Evolutionary conservation across 2,888 invertebrate species (phyloP), one percentile per base, ranked within the genome.

Genomic region (Aricia artaxerxes): DNA sequence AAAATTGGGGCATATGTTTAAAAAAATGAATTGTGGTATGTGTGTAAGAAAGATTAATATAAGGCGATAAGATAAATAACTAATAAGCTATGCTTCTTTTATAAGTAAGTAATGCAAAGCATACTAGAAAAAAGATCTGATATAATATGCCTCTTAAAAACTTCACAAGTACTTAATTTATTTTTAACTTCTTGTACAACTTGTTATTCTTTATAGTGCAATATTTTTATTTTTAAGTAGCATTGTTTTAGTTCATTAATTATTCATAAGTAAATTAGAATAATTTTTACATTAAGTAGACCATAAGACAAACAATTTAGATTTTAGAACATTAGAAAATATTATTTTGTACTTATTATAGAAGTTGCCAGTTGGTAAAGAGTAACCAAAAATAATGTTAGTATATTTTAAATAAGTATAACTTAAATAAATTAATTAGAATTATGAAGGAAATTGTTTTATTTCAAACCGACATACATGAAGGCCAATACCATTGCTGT

Each of bases 1-100:
- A 13, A 49, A 75, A 4, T 9, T 24, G 80, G 81, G 81, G 81
- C 79, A 81, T 81, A 81, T 57, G 78, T 81, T 81, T 79, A 77
- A 80, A 78, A 64, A 69, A 69, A 11, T 61, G 7, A 31, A 64
- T 9, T 11, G 31, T 24, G 2, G 31, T 31, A 9, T 61, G 24
- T n/a, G 24, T 61, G 24, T 24, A 61, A 61, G n/a, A 31, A 64
- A 9, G 11, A 64, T 31, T 31, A 31, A 64, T 31, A 31, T 64
- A 31, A 11, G 64, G 31, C 11, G 64, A 64, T 61, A 6, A 11
- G 2, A 64, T 64, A 64, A 11, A 61, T 57, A 57, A 57, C 13
- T 57, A 57, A 57, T 16, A 57, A 57, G 57, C 57, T 57, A 16
- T 57, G 24, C 24, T 31, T 24, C 24, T 64, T 61, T 7, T 7